A percentile compares a stretch with the other conserved stretches of the same genome.
Conservation (phyloP, 2,797 vertebrate genomes). For the Petrocephalus schoutedeni region DNA sequence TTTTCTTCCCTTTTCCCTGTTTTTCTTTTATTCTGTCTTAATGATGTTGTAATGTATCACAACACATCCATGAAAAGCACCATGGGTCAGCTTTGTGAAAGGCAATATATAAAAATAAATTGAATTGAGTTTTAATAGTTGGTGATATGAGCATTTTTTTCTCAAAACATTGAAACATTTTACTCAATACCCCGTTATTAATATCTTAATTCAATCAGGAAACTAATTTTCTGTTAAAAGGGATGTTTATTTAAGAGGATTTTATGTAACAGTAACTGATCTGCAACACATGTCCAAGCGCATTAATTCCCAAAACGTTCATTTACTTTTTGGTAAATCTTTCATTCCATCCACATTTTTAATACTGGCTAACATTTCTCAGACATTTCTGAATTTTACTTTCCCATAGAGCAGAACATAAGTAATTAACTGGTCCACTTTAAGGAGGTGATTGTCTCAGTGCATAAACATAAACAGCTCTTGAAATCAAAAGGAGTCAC, state of each 20-base stretch:
- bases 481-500: slow-evolving; percentile 8
- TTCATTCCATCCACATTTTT: neutral
- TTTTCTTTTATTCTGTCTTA: too few relatives aligned
- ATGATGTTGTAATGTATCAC: too few relatives aligned
- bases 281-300: slow-evolving; percentile 9
- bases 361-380: neutral
- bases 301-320: neutral
- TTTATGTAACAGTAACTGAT: slow-evolving; percentile 16
- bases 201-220: neutral
- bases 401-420: neutral
- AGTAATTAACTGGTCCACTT: neutral
- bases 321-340: neutral
- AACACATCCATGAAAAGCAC: too few relatives aligned
- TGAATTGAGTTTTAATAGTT: too few relatives aligned
- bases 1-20: too few relatives aligned
- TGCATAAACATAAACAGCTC: slow-evolving; percentile 15
- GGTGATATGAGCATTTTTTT: too few relatives aligned
- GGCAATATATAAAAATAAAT: too few relatives aligned
- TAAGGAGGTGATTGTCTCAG: slow-evolving; percentile 17
- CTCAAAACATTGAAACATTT: too few relatives aligned
- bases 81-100: too few relatives aligned
- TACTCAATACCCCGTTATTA: neutral
- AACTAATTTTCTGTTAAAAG: neutral
- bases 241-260: slow-evolving; percentile 1
- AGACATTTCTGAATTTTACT: neutral